These are phyloP conservation scores for Leucophenga varia DNA, from an alignment of 1,140 invertebrate species.

Conservation along the genomic window DNA sequence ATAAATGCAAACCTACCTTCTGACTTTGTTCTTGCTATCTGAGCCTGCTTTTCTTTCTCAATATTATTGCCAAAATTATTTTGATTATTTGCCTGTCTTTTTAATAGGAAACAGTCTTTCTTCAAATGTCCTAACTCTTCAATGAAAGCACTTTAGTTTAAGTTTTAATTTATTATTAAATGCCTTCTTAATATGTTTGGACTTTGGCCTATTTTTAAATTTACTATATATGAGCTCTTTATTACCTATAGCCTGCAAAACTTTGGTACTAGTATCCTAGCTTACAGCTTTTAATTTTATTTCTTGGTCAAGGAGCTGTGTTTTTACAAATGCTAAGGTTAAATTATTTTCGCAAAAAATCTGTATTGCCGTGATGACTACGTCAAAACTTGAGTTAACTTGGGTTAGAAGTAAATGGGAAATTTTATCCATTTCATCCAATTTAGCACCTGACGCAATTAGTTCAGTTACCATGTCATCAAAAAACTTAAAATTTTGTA, in stretches of 20 bases:
- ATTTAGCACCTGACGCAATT: conserved; percentile 38
- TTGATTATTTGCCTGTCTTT: conserved; percentile 16
- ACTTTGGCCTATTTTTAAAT: too few relatives aligned
- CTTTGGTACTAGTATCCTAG: too few relatives aligned
- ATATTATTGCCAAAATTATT: conserved; percentile 2
- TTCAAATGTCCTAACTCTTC: conserved; percentile 26
- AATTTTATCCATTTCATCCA: conserved; percentile 48
- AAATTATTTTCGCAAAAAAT: conserved; percentile 46
- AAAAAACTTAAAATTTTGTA: conserved; percentile 6
- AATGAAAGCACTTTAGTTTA: conserved; percentile 27
- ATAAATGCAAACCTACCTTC: neutral
- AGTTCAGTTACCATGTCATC: conserved; percentile 19
- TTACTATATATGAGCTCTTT: too few relatives aligned
- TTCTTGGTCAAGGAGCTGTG: too few relatives aligned
- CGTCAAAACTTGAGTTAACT: conserved; percentile 40
- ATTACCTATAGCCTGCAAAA: too few relatives aligned
- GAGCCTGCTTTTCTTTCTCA: too few relatives aligned
- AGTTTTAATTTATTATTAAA: conserved; percentile 1
- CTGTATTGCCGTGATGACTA: conserved; percentile 54
- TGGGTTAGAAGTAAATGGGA: conserved; percentile 48
- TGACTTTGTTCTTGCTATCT: neutral
- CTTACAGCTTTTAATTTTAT: too few relatives aligned
- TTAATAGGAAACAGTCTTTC: conserved; percentile 30
- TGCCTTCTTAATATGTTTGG: conserved; percentile 7
- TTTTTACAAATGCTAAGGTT: too few relatives aligned